phyloP scores from a whole-genome alignment of 2,113 vertebrate genomes.

The Synchiropus splendidus region DNA sequence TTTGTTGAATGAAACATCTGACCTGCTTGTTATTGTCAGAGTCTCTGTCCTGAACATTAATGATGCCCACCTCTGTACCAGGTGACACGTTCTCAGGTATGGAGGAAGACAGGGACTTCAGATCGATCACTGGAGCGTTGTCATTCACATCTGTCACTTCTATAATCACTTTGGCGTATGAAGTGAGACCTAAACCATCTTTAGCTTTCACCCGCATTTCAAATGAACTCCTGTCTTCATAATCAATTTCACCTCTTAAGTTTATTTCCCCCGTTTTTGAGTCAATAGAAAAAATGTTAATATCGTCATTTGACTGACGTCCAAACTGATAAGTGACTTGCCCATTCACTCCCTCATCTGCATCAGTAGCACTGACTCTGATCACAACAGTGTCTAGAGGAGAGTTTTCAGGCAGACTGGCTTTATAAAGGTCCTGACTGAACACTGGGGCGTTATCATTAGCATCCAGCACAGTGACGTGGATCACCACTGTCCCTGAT shows the following conservation, averaged over 20 bases:
- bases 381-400: slow-evolving; percentile 28
- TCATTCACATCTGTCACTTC: slow-evolving; percentile 54
- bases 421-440: slow-evolving; percentile 32
- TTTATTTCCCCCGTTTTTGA: slow-evolving; percentile 3
- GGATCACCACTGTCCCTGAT: slow-evolving; percentile 41
- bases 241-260: slow-evolving; percentile 53
- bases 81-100: too few species aligned
- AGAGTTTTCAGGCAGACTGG: slow-evolving; percentile 32
- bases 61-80: too few species aligned
- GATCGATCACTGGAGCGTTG: too few species aligned
- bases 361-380: slow-evolving; percentile 61
- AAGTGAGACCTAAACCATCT: slow-evolving; percentile 51
- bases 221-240: slow-evolving; percentile 48
- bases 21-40: too few species aligned
- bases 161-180: slow-evolving; percentile 56
- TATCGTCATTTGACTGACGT: slow-evolving; percentile 34
- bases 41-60: too few species aligned
- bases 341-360: slow-evolving; percentile 60
- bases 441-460: slow-evolving; percentile 51
- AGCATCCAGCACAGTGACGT: slow-evolving; percentile 44
- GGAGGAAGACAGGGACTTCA: too few species aligned
- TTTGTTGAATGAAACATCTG: too few species aligned
- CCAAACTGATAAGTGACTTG: slow-evolving; percentile 57
- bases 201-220: slow-evolving; percentile 61
- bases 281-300: slow-evolving; percentile 36